phyloP scores from a whole-genome alignment of 2,113 vertebrate species.

The Calyptommatus sinebrachiatus region DNA sequence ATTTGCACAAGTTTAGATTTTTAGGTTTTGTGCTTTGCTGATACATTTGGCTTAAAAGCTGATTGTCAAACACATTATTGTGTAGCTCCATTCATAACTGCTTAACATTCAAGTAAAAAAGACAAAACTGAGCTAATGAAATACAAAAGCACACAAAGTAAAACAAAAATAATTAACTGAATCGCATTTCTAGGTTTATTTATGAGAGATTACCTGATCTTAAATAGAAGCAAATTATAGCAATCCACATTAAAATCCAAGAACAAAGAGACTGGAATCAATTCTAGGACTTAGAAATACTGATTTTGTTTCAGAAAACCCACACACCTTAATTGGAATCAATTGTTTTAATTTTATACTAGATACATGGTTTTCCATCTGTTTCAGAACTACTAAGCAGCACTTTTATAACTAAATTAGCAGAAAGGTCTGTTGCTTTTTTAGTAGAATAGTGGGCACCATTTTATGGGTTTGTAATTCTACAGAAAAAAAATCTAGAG shows the following conservation, averaged over 20 bases:
- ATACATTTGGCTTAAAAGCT: background rate
- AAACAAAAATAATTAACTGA: background rate
- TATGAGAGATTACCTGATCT: background rate
- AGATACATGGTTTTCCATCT: background rate
- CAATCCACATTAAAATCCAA: background rate
- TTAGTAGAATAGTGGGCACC: too few relatives aligned
- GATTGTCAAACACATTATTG: background rate
- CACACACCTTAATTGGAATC: background rate
- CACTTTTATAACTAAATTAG: background rate
- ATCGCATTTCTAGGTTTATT: background rate
- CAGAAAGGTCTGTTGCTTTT: too few relatives aligned
- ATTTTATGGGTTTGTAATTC: too few relatives aligned
- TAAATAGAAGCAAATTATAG: background rate
- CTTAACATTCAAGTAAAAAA: slow-evolving; percentile 20
- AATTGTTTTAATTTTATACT: slow-evolving; percentile 10
- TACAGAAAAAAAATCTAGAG: too few relatives aligned
- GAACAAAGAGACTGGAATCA: background rate
- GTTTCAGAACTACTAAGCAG: background rate
- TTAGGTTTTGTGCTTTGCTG: background rate
- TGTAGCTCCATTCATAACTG: background rate
- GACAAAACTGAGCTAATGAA: background rate
- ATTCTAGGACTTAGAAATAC: background rate
- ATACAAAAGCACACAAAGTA: background rate
- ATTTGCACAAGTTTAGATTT: slow-evolving; percentile 14
- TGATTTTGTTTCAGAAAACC: background rate